Evolutionary conservation across 2,797 vertebrate genomes (phyloP), one percentile per base, ranked within the genome.

Genomic region (Bryconaethiops microstoma): DNA sequence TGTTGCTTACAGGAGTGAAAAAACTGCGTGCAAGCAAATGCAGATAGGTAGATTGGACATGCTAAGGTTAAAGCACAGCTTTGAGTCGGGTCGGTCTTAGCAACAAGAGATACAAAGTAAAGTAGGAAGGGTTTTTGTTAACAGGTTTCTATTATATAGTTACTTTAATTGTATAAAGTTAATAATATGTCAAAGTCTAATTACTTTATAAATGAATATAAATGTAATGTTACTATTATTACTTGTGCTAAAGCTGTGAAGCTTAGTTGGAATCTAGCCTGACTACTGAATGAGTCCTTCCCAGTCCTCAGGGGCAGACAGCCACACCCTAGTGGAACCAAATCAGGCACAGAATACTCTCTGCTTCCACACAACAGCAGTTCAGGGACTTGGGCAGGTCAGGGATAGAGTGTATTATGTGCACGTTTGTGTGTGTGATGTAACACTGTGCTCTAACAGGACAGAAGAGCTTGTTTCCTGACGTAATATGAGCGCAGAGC

Each of bases 281-380:
- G 64, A 59, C 74, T 71, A 69, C 23, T 63, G 55, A 80, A 87
- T 62, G 25, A 82, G 80, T 71, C 77, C 74, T 55, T 62, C 84
- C 86, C 79, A 60, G 19, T 13, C 72, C 83, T 74, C 35, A 64
- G 69, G 76, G 81, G 35, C 67, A 79, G 59, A 17, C 70, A 81
- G 68, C 74, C 71, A 81, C 77, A 77, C 74, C 77, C 54, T 17
- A 68, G 74, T 60, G 68, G 70, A 73, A 76, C 79, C 62, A 74
- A 52, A 82, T 21, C 64, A 79, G 57, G 57, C 65, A 57, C 55
- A 16, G 50, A 60, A 23, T 29, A 21, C 62, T 76, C 64, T 73
- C 64, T 83, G 72, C 55, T 71, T 7, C 71, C 57, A 54, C 64
- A 83, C 72, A 83, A 74, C 78, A 74, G 45, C 63, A 78, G 59